Evolutionary conservation across 2,113 vertebrate species (phyloP).

Genomic region (Hippocampus guttulatus): DNA sequence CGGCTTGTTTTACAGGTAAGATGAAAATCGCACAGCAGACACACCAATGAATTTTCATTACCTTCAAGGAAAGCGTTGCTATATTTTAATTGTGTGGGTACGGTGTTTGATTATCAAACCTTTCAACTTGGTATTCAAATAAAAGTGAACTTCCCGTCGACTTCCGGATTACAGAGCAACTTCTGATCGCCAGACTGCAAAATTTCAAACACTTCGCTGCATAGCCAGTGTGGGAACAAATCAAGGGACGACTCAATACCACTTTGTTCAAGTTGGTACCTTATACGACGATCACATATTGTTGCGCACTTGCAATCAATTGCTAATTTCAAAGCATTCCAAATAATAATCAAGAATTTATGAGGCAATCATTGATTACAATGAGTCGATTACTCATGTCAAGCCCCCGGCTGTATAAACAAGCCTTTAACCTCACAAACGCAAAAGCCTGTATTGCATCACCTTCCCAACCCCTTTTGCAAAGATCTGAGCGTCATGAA

Average conservation of each 20-base stretch:
- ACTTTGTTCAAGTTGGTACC: too few species aligned
- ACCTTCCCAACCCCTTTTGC: too few species aligned
- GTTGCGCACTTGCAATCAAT: too few species aligned
- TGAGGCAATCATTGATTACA: too few species aligned
- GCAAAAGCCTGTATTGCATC: too few species aligned
- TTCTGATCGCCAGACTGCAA: not conserved
- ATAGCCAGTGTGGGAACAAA: not conserved
- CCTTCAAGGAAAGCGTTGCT: not conserved
- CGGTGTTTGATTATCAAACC: not conserved
- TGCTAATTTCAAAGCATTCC: too few species aligned
- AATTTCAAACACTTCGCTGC: not conserved
- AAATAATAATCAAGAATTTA: too few species aligned
- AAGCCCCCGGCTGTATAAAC: too few species aligned
- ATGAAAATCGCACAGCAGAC: not conserved
- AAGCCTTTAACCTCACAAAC: too few species aligned
- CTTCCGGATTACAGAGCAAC: not conserved
- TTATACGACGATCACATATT: too few species aligned
- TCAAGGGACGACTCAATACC: not conserved
- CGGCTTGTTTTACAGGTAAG: not conserved
- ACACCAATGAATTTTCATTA: not conserved
- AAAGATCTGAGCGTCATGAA: too few species aligned
- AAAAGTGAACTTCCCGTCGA: not conserved
- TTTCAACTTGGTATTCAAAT: constrained; percentile 2
- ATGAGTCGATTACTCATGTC: too few species aligned
- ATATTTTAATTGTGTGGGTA: not conserved